Evolutionary conservation across 2,113 vertebrate genomes (phyloP).

Genomic region (Phyllostomus hastatus): DNA sequence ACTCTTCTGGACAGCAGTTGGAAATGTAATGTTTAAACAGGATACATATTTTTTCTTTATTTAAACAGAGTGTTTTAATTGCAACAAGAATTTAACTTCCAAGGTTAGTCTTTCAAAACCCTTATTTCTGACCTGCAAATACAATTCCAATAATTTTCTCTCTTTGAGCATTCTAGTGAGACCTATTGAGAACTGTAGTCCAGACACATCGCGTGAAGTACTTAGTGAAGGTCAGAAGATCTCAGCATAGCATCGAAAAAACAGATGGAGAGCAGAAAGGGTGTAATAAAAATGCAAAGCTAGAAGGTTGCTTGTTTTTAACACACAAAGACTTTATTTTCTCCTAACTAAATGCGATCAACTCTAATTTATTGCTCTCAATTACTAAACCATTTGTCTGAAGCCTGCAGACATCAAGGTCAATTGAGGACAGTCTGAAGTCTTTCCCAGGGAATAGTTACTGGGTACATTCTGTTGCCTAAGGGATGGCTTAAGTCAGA

Average conservation of each 20-base stretch:
- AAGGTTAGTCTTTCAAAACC: not conserved
- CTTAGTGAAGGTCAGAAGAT: not conserved
- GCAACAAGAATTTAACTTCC: constrained; percentile 16
- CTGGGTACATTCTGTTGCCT: not conserved
- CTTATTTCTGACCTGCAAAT: constrained; percentile 34
- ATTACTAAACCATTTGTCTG: constrained; percentile 54
- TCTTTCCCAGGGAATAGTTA: constrained; percentile 2
- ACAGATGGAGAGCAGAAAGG: not conserved
- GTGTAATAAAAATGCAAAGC: constrained; percentile 51
- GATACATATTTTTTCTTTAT: not conserved
- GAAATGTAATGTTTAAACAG: not conserved
- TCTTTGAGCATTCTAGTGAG: not conserved
- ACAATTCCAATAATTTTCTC: not conserved
- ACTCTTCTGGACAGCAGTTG: not conserved
- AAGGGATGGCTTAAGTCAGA: not conserved
- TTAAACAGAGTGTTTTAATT: constrained; percentile 27
- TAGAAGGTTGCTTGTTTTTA: constrained; percentile 33
- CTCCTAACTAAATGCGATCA: constrained; percentile 39
- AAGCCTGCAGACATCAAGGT: constrained; percentile 46
- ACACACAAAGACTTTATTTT: not conserved
- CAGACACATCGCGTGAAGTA: not conserved
- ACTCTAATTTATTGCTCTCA: constrained; percentile 50
- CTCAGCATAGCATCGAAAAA: not conserved
- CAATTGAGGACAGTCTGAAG: constrained; percentile 8
- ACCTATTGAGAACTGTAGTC: not conserved